Percentiles rank a stretch among this genome's conserved stretches.
These are phyloP conservation scores for Dascyllus trimaculatus DNA, from an alignment of 2,113 vertebrate genomes.

Conservation along the genomic window DNA sequence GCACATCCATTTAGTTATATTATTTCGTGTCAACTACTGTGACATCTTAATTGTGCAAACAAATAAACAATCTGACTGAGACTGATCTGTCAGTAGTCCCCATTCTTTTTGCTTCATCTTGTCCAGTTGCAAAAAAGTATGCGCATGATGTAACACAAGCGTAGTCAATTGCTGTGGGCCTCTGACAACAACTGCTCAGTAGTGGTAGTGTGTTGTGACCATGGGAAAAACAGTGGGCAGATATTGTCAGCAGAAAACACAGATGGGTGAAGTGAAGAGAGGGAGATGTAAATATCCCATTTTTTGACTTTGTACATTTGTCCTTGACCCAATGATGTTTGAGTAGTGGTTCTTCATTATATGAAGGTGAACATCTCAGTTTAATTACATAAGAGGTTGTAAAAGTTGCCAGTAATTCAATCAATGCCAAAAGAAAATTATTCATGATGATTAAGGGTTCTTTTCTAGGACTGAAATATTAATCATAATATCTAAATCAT, in stretches of 20 bases:
- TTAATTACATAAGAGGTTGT: constrained; percentile 12
- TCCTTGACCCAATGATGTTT: background rate
- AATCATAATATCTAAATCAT: too few relatives aligned
- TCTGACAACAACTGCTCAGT: constrained; percentile 3
- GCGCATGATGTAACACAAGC: background rate
- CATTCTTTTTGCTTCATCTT: constrained; percentile 1
- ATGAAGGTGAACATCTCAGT: constrained; percentile 1
- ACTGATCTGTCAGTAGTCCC: background rate
- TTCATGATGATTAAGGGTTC: constrained; percentile 7
- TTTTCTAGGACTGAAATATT: too few relatives aligned
- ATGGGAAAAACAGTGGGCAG: background rate
- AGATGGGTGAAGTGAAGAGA: background rate
- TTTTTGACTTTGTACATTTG: background rate
- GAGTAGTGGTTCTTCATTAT: too few relatives aligned
- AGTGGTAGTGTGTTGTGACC: background rate
- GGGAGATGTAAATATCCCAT: background rate
- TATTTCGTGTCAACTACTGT: background rate
- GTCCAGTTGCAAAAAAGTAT: background rate
- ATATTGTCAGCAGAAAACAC: background rate
- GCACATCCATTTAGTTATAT: constrained; percentile 4
- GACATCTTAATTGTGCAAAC: constrained; percentile 18
- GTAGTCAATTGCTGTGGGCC: constrained; percentile 1
- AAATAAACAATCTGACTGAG: constrained; percentile 21
- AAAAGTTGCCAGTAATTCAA: background rate
- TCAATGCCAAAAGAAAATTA: constrained; percentile 8